Conservation (phyloP, 2,113 vertebrate genomes). For the Fregetta grallaria region DNA sequence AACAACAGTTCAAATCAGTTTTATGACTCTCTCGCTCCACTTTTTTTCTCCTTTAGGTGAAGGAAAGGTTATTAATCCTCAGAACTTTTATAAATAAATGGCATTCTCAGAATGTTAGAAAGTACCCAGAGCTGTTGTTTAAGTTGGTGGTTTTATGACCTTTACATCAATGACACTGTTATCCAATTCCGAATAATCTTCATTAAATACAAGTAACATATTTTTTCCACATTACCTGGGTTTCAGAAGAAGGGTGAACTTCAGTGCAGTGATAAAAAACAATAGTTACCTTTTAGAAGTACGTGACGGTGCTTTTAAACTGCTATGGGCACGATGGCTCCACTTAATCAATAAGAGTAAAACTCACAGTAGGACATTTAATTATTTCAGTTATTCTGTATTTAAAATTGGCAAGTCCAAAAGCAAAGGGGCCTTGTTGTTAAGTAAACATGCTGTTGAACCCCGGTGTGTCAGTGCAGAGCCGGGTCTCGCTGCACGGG, state of each 20-base stretch:
- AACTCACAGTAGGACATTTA: not conserved
- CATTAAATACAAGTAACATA: not conserved
- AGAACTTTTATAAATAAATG: not conserved
- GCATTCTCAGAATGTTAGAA: not conserved
- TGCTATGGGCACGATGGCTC: not conserved
- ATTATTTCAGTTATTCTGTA: not conserved
- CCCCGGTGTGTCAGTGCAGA: too few relatives aligned
- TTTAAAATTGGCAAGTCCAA: not conserved
- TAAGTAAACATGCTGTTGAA: not conserved
- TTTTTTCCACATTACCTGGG: not conserved
- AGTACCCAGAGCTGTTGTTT: not conserved
- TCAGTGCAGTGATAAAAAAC: not conserved
- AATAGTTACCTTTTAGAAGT: not conserved
- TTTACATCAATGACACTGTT: not conserved
- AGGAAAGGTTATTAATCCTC: not conserved
- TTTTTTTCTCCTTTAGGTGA: not conserved
- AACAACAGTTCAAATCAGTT: not conserved
- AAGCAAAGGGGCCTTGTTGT: not conserved
- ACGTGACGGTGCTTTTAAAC: not conserved
- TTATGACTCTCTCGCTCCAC: not conserved
- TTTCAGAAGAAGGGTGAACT: not conserved
- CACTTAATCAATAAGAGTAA: not conserved
- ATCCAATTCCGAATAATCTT: not conserved
- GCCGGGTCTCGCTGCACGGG: not conserved
- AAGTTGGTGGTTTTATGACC: not conserved